Conservation (phyloP, 2,113 vertebrate species). For the Cinclus cinclus region DNA sequence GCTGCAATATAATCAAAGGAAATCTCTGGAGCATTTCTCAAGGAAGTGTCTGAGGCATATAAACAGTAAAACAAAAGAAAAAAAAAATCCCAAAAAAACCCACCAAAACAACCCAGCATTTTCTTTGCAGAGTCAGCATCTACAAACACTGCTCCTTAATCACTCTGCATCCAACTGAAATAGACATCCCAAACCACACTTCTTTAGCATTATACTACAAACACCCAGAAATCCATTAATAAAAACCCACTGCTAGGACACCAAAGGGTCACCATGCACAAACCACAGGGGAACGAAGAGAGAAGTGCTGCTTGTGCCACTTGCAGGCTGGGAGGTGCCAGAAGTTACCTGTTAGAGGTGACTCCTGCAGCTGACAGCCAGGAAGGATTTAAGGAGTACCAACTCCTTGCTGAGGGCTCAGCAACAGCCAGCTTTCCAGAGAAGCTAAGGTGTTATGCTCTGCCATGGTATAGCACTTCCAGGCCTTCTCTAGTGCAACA, state of each 20-base stretch:
- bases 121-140: not conserved
- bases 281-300: not conserved
- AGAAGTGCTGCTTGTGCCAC: fast-evolving
- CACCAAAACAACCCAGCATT: not conserved
- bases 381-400: not conserved
- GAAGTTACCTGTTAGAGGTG: not conserved
- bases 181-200: not conserved
- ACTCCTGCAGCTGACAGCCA: not conserved
- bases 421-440: not conserved
- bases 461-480: not conserved
- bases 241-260: not conserved
- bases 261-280: not conserved
- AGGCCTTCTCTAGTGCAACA: not conserved
- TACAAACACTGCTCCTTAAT: not conserved
- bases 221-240: not conserved
- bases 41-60: slow-evolving; percentile 27
- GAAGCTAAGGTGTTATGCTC: not conserved
- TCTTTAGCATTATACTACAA: not conserved
- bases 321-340: not conserved
- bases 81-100: too few relatives aligned
- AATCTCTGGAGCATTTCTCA: slow-evolving; percentile 31
- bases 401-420: not conserved
- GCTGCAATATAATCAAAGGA: slow-evolving; percentile 50
- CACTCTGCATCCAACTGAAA: not conserved
- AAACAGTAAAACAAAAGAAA: not conserved